Evolutionary conservation across 1,140 invertebrate species (phyloP), one percentile per base, ranked within the genome.

Genomic region (Drosophila jambulina): DNA sequence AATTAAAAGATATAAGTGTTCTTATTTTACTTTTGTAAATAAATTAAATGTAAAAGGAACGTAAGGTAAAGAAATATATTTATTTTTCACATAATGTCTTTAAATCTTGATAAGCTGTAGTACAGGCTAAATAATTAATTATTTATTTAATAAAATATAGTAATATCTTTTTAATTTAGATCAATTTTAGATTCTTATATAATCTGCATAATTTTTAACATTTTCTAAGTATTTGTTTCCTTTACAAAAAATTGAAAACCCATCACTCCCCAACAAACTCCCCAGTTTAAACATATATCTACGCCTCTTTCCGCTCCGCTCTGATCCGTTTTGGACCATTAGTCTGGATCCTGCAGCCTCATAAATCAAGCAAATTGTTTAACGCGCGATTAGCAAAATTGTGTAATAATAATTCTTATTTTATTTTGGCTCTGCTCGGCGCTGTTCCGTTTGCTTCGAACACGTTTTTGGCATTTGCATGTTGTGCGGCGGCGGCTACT

Each of bases 361-460:
- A 90, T 90, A 90, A 90, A 90, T 90, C 86, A 90, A 82, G 63
- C 67, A 85, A 90, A 90, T 90, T 84, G 85, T 90, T 90, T 90
- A 90, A 90, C 85, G 85, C 85, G 75, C 85, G 85, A 90, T 90
- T 90, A 90, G 86, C 85, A 85, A 84, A 84, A 90, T 81, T 90
- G 78, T 90, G 80, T 86, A 78, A 90, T 88, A 90, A 90, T 90
- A 74, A 78, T 79, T 79, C 61, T 81, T 90, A 70, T 82, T 71
- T 75, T 68, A 68, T 77, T 88, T 77, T 81, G 25, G 59, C 51
- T 54, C 32, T 23, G n/a, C 9, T 58, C 21, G 7, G 23, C 21
- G 49, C 32, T 60, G 63, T 70, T 77, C 43, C 79, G 42, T 75
- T 65, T 79, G 62, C 46, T 38, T 61, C 48, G n/a, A 68, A 70